Percentiles rank a stretch among this genome's conserved stretches.
These are phyloP conservation scores for Nilaparvata lugens DNA, from an alignment of 1,140 invertebrate genomes.

Conservation along the genomic window DNA sequence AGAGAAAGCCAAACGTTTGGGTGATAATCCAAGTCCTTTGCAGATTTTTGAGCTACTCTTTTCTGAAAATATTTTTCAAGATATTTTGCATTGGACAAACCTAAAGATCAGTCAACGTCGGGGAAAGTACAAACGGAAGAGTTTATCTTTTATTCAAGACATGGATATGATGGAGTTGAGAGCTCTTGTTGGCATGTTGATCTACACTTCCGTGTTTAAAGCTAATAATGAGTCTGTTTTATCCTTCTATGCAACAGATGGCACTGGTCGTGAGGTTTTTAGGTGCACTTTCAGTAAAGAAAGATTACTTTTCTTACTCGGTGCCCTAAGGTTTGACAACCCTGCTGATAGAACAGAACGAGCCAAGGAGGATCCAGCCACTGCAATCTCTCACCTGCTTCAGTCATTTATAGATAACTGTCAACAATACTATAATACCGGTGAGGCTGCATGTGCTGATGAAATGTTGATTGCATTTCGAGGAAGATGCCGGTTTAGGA, in stretches of 20 bases:
- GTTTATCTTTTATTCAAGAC: not conserved
- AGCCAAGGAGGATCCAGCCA: constrained; percentile 20
- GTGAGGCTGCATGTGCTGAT: constrained; percentile 31
- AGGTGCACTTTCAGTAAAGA: constrained; percentile 17
- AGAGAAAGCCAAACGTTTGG: not conserved
- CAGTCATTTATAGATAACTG: constrained; percentile 34
- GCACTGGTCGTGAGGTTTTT: constrained; percentile 6
- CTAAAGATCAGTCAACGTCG: not conserved
- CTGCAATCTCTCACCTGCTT: constrained; percentile 27
- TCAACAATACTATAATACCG: constrained; percentile 29
- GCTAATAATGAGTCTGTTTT: constrained; percentile 2
- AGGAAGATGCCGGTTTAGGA: constrained; percentile 33
- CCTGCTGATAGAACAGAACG: constrained; percentile 25
- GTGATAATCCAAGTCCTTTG: not conserved
- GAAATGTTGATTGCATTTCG: constrained; percentile 35
- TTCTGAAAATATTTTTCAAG: constrained; percentile 2
- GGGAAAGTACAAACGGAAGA: not conserved
- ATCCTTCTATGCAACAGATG: not conserved
- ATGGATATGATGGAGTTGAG: constrained; percentile 6
- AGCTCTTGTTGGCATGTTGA: constrained; percentile 7
- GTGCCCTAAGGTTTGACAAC: constrained; percentile 32
- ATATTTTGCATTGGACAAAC: constrained; percentile 7
- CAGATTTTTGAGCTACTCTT: not conserved
- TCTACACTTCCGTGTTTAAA: constrained; percentile 7
- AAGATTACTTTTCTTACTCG: constrained; percentile 28